These are phyloP conservation scores for Ennomos erosarius DNA, from an alignment of 2,888 invertebrate species.

Conservation along the genomic window DNA sequence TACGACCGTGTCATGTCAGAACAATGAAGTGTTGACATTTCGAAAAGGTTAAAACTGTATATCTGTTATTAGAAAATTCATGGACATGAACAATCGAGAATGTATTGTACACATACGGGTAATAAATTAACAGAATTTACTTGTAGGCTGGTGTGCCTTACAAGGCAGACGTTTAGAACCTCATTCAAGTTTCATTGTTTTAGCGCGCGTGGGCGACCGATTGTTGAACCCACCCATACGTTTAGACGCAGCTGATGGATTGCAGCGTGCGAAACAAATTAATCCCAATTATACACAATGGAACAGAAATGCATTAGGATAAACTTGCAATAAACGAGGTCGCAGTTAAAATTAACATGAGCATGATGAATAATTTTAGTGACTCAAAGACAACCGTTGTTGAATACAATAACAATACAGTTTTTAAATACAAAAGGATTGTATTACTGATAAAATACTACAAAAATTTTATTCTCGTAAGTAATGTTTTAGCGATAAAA, in stretches of 20 bases:
- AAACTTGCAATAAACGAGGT: slow-evolving; percentile 19
- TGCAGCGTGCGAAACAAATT: slow-evolving; percentile 69
- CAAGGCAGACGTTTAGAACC: slow-evolving; percentile 58
- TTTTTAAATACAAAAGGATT: no score
- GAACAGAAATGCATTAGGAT: slow-evolving; percentile 52
- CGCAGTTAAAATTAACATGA: slow-evolving; percentile 10
- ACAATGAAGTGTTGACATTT: slow-evolving; percentile 16
- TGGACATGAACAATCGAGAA: slow-evolving; percentile 17
- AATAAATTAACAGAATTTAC: slow-evolving; percentile 56
- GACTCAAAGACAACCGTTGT: slow-evolving; percentile 8
- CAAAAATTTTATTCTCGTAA: no score
- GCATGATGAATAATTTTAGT: slow-evolving; percentile 3
- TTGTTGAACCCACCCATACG: slow-evolving; percentile 73
- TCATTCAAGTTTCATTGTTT: slow-evolving; percentile 69
- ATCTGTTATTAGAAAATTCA: slow-evolving; percentile 13
- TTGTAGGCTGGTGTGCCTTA: slow-evolving; percentile 61
- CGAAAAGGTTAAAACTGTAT: slow-evolving; percentile 16
- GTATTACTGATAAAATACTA: no score
- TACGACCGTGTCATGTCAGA: slow-evolving; percentile 3
- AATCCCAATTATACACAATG: slow-evolving; percentile 67
- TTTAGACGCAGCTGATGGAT: slow-evolving; percentile 63
- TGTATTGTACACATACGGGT: slow-evolving; percentile 37
- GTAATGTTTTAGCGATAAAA: no score
- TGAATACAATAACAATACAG: not conserved
- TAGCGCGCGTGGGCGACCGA: slow-evolving; percentile 65